Evolutionary conservation across 1,140 invertebrate species (phyloP).

Genomic region (Trachelipus rathkii): DNA sequence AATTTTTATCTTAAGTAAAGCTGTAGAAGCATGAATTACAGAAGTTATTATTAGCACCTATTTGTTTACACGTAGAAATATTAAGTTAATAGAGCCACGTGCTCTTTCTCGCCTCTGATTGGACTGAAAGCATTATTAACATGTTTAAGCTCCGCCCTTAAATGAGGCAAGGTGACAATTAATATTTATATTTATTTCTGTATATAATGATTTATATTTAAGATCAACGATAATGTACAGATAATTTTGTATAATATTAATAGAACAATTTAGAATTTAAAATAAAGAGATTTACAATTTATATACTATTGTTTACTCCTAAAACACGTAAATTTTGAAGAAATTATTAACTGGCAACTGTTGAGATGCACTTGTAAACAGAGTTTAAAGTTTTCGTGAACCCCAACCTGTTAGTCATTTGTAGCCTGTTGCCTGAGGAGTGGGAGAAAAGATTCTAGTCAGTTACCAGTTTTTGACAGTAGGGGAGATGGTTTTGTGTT

Average conservation of each 20-base stretch:
- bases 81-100: constrained; percentile 1
- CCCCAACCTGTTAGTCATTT: not conserved
- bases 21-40: not conserved
- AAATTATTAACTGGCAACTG: not conserved
- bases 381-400: not conserved
- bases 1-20: not conserved
- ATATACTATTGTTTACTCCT: too few relatives aligned
- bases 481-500: not conserved
- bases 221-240: too few relatives aligned
- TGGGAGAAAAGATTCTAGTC: too few relatives aligned
- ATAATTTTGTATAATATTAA: too few relatives aligned
- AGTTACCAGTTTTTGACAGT: not conserved
- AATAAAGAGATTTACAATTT: too few relatives aligned
- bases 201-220: too few relatives aligned
- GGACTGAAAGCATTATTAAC: not conserved
- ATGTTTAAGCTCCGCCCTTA: not conserved
- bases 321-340: too few relatives aligned
- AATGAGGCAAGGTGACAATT: too few relatives aligned
- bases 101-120: not conserved
- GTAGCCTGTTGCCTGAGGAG: not conserved
- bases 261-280: too few relatives aligned
- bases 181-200: too few relatives aligned
- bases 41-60: not conserved
- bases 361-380: not conserved
- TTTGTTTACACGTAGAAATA: not conserved